Percentiles rank a stretch among this genome's conserved stretches.
Conservation (phyloP, 2,888 invertebrate genomes). For the Drosophila mercatorum region DNA sequence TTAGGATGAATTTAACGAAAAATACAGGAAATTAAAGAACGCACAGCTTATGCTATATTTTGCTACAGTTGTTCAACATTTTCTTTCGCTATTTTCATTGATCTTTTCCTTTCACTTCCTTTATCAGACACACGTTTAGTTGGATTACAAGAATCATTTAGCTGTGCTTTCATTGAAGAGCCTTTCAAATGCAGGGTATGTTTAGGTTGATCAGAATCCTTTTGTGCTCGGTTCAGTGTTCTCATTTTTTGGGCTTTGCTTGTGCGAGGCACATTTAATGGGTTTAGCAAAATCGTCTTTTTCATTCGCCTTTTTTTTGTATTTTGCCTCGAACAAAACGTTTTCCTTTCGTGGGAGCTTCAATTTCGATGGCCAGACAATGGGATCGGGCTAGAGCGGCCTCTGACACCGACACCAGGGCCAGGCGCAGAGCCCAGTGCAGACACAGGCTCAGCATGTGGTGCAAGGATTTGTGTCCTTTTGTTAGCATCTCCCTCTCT, state of each 20-base stretch:
- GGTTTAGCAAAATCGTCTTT: constrained; percentile 58
- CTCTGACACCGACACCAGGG: constrained; percentile 19
- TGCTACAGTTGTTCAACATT: constrained; percentile 3
- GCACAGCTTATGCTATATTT: too few relatives aligned
- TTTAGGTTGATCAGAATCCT: background rate
- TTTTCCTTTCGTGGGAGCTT: constrained; percentile 44
- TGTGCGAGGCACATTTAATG: constrained; percentile 63
- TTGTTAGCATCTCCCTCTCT: constrained; percentile 9
- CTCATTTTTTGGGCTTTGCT: constrained; percentile 20
- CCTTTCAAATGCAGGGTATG: constrained; percentile 16
- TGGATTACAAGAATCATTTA: background rate
- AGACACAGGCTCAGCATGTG: constrained; percentile 67
- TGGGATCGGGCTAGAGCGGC: constrained; percentile 21
- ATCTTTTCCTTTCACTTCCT: background rate
- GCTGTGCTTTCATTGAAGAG: background rate
- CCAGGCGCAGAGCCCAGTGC: constrained; percentile 9
- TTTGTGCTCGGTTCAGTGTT: background rate
- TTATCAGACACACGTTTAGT: background rate
- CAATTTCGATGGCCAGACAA: constrained; percentile 48
- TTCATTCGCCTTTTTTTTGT: constrained; percentile 17
- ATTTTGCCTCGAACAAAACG: constrained; percentile 53
- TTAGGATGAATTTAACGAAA: too few relatives aligned
- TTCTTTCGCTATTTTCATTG: background rate
- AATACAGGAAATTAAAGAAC: too few relatives aligned
- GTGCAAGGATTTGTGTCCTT: constrained; percentile 67